Percentiles rank a stretch among this genome's conserved stretches.
Conservation (phyloP, 1,140 invertebrate species). For the Pogonus chalceus region DNA sequence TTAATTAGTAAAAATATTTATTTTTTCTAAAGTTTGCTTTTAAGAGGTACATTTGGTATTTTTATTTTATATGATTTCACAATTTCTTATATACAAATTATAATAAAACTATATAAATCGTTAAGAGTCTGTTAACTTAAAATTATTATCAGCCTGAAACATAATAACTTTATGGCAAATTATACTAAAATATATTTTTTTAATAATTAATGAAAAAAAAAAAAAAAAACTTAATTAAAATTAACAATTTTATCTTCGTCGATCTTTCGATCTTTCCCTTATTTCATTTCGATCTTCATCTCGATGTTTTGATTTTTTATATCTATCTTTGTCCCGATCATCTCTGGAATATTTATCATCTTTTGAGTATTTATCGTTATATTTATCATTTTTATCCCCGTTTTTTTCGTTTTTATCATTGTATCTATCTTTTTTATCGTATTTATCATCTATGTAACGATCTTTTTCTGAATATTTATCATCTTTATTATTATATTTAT, state of each 20-base stretch:
- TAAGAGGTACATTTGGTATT: conserved; percentile 14
- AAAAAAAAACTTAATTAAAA: background rate
- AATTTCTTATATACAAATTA: conserved; percentile 11
- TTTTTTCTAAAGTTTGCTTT: conserved; percentile 24
- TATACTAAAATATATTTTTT: conserved; percentile 1
- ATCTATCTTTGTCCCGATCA: conserved; percentile 19
- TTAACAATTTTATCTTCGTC: conserved; percentile 14
- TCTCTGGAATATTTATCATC: conserved; percentile 22
- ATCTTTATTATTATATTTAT: conserved; percentile 26
- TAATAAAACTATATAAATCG: no score
- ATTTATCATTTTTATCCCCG: conserved; percentile 17
- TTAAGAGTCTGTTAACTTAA: no score
- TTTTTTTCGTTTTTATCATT: conserved; percentile 29
- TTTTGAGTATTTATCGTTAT: conserved; percentile 22
- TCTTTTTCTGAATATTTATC: conserved; percentile 19
- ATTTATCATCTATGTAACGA: background rate
- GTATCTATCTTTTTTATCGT: conserved; percentile 26
- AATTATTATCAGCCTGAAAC: no score
- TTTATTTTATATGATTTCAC: no score
- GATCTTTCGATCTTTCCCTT: conserved; percentile 36
- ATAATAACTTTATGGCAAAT: background rate
- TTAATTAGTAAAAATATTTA: conserved; percentile 11
- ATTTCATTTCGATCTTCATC: conserved; percentile 24
- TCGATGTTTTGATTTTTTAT: conserved; percentile 26
- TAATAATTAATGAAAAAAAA: background rate